These are phyloP conservation scores for Neuroterus valhalla DNA, from an alignment of 1,140 invertebrate species.

Conservation along the genomic window DNA sequence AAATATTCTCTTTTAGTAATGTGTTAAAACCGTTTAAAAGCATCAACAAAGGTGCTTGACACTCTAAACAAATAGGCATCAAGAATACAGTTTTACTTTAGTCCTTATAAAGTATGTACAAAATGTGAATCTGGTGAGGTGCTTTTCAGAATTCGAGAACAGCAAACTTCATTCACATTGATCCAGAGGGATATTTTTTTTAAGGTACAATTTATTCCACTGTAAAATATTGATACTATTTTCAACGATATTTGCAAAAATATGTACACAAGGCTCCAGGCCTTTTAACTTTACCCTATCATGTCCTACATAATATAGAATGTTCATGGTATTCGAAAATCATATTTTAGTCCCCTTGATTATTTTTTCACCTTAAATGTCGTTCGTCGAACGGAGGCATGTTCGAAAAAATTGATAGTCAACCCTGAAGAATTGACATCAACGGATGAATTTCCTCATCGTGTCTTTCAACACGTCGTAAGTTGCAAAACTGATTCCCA, in stretches of 20 bases:
- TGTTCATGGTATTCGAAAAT: not conserved
- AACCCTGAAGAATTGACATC: slow-evolving; percentile 27
- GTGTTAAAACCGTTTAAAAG: too few relatives aligned
- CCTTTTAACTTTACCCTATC: not conserved
- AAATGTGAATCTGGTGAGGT: slow-evolving; percentile 4
- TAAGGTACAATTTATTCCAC: slow-evolving; percentile 6
- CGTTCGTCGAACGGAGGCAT: too few relatives aligned
- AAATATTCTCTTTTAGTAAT: not conserved
- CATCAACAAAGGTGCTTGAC: too few relatives aligned
- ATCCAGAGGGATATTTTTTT: not conserved
- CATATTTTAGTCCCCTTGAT: not conserved
- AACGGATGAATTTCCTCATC: slow-evolving; percentile 69
- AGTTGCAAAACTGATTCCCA: slow-evolving; percentile 98
- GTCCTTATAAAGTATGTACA: slow-evolving; percentile 14
- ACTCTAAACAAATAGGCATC: too few relatives aligned
- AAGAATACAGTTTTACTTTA: not conserved
- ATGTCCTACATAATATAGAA: not conserved
- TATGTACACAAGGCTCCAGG: not conserved
- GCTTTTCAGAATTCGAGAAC: slow-evolving; percentile 6
- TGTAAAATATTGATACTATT: not conserved
- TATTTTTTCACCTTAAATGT: not conserved
- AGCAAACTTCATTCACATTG: not conserved
- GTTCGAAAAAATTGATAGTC: not conserved
- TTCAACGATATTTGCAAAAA: slow-evolving; percentile 11
- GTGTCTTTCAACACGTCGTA: slow-evolving; percentile 89